Conservation (phyloP, 2,113 vertebrate genomes). For the Megalops atlanticus region DNA sequence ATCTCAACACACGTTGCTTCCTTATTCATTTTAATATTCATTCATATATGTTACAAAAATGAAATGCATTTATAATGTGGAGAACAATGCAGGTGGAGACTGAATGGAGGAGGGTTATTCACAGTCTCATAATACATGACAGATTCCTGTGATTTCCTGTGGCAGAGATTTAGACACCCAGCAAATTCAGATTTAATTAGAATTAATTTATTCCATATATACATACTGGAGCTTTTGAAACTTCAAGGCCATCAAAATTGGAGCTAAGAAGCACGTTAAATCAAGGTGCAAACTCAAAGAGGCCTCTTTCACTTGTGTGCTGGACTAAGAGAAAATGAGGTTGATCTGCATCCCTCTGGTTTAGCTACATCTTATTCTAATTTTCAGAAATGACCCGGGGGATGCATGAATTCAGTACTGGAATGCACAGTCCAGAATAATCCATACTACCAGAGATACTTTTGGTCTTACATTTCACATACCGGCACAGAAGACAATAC, state of each 20-base stretch:
- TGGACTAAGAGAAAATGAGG: neutral
- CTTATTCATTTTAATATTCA: no score
- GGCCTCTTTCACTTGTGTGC: neutral
- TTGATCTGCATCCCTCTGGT: neutral
- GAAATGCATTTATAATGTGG: no score
- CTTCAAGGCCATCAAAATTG: conserved; percentile 12
- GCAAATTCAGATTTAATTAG: conserved; percentile 67
- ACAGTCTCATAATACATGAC: conserved; percentile 58
- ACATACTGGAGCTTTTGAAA: conserved; percentile 42
- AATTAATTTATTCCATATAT: conserved; percentile 47
- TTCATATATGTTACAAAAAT: no score
- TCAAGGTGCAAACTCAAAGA: no score
- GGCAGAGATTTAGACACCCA: conserved; percentile 50
- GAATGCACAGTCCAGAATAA: conserved; percentile 53
- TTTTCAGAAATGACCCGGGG: conserved; percentile 45
- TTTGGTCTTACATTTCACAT: conserved; percentile 39
- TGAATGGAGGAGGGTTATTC: neutral
- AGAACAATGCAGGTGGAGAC: conserved; percentile 1
- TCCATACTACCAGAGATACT: conserved; percentile 55
- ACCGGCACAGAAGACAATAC: neutral
- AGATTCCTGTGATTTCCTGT: conserved; percentile 55
- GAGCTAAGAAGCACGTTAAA: neutral
- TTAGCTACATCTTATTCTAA: conserved; percentile 13
- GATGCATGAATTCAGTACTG: conserved; percentile 60
- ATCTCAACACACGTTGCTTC: no score